Conservation (phyloP, 2,888 invertebrate species). For the Mythimna loreyi region DNA sequence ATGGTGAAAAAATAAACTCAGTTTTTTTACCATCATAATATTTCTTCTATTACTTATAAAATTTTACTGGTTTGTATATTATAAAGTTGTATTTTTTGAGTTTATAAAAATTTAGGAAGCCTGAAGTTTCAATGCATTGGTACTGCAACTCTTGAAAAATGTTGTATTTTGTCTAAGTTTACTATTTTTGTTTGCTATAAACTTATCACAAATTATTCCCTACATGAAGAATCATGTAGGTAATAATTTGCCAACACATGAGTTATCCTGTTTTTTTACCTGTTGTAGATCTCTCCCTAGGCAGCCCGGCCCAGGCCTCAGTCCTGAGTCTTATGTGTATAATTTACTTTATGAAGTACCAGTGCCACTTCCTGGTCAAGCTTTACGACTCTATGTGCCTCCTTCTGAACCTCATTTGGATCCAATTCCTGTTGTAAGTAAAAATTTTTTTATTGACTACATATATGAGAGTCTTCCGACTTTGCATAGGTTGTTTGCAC, state of each 20-base stretch:
- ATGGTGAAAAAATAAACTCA: too few relatives aligned
- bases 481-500: background rate
- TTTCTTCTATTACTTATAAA: too few relatives aligned
- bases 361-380: conserved; percentile 97
- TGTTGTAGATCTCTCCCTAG: conserved; percentile 93
- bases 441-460: background rate
- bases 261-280: background rate
- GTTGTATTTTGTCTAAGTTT: too few relatives aligned
- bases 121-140: background rate
- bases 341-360: conserved; percentile 98
- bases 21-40: too few relatives aligned
- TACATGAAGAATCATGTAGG: too few relatives aligned
- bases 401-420: conserved; percentile 93
- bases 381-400: conserved; percentile 94
- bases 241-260: background rate
- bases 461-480: background rate
- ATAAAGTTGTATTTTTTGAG: too few relatives aligned
- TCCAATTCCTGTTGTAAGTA: conserved; percentile 91
- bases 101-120: background rate
- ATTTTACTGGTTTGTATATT: too few relatives aligned
- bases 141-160: background rate
- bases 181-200: background rate
- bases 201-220: background rate
- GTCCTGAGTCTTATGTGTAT: conserved; percentile 98
- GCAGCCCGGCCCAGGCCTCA: conserved; percentile 94